Conservation (phyloP, 2,113 vertebrate genomes). For the Dermatemys mawii region DNA sequence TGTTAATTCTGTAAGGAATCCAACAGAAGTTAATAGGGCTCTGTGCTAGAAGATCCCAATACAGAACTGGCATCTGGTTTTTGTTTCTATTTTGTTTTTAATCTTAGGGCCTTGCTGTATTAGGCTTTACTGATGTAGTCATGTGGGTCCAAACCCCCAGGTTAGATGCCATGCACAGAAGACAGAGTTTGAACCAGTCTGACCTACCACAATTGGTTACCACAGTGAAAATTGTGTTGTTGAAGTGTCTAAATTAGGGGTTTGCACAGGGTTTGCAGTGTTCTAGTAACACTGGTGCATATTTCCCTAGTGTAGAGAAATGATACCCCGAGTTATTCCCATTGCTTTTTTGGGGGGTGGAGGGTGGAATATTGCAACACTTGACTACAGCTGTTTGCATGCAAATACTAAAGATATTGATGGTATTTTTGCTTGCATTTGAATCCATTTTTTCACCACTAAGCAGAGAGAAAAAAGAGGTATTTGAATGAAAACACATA, state of each 20-base stretch:
- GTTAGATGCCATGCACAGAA: neutral
- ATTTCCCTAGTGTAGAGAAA: neutral
- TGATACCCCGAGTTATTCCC: neutral
- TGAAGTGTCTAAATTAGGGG: neutral
- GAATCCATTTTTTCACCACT: neutral
- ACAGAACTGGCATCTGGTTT: rapidly evolving
- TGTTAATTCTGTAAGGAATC: neutral
- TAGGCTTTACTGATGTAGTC: neutral
- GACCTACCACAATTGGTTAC: neutral
- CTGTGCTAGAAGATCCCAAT: rapidly evolving
- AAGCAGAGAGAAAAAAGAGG: neutral
- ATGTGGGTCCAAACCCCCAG: neutral
- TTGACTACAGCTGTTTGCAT: constrained; percentile 1
- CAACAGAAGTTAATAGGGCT: neutral
- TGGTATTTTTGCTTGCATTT: neutral
- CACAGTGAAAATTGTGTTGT: neutral
- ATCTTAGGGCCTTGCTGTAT: neutral
- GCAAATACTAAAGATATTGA: constrained; percentile 5
- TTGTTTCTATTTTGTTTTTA: neutral
- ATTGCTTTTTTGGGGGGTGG: neutral
- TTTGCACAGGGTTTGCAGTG: rapidly evolving
- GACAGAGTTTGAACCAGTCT: neutral
- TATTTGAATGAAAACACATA: neutral
- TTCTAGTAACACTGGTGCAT: neutral
- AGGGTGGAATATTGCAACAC: neutral